Base-by-base conservation (phyloP, 2,888 invertebrate genomes). In the Xestoiulus laeticollis region DNA sequence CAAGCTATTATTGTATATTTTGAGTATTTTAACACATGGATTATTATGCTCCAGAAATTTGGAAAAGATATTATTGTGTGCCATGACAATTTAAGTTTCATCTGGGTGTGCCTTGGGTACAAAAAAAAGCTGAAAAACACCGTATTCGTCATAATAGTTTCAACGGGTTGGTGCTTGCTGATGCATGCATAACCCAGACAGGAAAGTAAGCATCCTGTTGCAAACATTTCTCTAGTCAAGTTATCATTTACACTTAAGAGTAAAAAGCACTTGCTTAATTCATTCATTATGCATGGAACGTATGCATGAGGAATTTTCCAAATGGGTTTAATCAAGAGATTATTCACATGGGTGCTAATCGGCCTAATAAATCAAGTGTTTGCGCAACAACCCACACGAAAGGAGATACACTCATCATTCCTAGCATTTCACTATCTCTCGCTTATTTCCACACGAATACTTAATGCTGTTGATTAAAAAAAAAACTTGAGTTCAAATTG, bases 291-390 rank as follows among this genome's bases (percentile, higher is more conserved):
- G 78, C 78, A 6, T 30, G 78, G 14, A 78, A 78, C 26, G 78
- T 78, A 30, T 30, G 78, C 78, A 78, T 30, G 78, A 78, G 78
- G 26, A 12, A 78, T 10, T 30, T 78, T 78, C 78, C 78, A 78
- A 78, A 78, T 78, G 78, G 26, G 78, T 78, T 30, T 78, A 68
- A 78, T 22, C 30, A 4, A 10, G 78, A 78, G 30, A 78, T 30
- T 78, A 78, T 78, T 78, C 78, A 78, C 78, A 78, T 30, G 78
- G 30, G 14, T 78, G 78, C 30, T 78, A 78, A 78, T 78, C 78
- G 26, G 78, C 26, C 78, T 30, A 78, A 78, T 78, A 78, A 78
- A 78, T 78, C 78, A 78, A 78, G 78, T 78, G 30, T 78, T 78
- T 78, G 78, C 30, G 30, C 78, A 78, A 78, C 78, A 26, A 22